Percentiles rank a stretch among this genome's conserved stretches.
These are phyloP conservation scores for Distichodus sexfasciatus DNA, from an alignment of 2,797 vertebrate genomes.

Conservation along the genomic window DNA sequence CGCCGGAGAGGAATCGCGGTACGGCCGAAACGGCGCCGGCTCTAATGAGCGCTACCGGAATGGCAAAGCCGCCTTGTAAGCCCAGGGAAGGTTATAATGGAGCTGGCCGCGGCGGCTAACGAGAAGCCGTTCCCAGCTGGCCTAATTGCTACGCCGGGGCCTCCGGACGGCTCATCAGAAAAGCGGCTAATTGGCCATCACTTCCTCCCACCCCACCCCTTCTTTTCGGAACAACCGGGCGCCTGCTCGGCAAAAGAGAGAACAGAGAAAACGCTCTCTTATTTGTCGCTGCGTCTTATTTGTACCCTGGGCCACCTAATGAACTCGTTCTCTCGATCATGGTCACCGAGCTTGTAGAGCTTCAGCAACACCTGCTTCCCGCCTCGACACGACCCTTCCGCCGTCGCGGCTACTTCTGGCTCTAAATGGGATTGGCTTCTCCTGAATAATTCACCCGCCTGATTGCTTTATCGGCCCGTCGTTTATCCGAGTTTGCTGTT, in stretches of 20 bases:
- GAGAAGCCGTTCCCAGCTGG: constrained; percentile 65
- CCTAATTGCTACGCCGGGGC: constrained; percentile 72
- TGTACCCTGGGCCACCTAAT: constrained; percentile 49
- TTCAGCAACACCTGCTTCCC: too few relatives aligned
- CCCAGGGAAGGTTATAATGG: constrained; percentile 56
- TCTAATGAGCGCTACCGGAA: constrained; percentile 59
- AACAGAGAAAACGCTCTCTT: not conserved
- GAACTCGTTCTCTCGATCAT: constrained; percentile 67
- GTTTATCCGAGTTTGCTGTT: too few relatives aligned
- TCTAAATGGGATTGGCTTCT: too few relatives aligned
- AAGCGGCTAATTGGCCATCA: constrained; percentile 78
- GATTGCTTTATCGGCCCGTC: too few relatives aligned
- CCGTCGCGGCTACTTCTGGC: too few relatives aligned
- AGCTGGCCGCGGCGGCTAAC: constrained; percentile 61
- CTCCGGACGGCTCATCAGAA: constrained; percentile 71
- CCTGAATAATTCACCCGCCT: too few relatives aligned
- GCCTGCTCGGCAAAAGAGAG: constrained; percentile 19
- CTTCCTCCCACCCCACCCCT: too few relatives aligned
- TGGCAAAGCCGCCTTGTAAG: constrained; percentile 45
- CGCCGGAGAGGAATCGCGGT: constrained; percentile 17
- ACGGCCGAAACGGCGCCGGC: constrained; percentile 50
- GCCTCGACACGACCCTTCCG: too few relatives aligned
- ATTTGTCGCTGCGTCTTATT: constrained; percentile 61
- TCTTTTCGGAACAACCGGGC: too few relatives aligned
- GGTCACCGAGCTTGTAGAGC: too few relatives aligned